These are phyloP conservation scores for Stomatorhinus walkeri DNA, from an alignment of 2,797 vertebrate species.

Conservation along the genomic window DNA sequence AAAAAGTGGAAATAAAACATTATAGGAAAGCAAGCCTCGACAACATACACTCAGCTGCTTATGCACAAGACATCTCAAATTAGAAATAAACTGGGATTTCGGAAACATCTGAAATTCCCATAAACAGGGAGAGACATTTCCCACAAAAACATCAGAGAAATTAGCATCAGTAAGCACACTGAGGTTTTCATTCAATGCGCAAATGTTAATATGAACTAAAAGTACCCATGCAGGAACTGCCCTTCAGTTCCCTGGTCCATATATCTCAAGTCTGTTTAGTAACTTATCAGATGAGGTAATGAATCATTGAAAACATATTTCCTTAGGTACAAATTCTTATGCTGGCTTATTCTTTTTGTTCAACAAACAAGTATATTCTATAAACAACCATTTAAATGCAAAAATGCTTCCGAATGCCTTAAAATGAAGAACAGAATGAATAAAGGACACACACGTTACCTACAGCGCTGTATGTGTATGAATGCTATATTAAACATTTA, in stretches of 20 bases:
- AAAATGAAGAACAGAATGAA: not conserved
- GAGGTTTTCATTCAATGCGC: not conserved
- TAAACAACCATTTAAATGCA: not conserved
- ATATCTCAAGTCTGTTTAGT: not conserved
- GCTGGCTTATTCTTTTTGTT: not conserved
- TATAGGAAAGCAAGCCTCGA: not conserved
- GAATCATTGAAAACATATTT: not conserved
- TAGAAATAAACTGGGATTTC: not conserved
- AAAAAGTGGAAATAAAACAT: not conserved
- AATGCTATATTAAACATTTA: not conserved
- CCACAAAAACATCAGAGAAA: slow-evolving; percentile 10
- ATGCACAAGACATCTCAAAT: not conserved
- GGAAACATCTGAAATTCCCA: not conserved
- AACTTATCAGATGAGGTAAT: not conserved
- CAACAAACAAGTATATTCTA: not conserved
- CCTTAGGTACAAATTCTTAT: not conserved
- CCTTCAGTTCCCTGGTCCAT: not conserved
- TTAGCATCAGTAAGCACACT: not conserved
- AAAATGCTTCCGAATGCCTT: not conserved
- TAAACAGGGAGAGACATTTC: not conserved
- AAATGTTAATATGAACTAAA: not conserved
- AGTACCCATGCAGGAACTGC: not conserved
- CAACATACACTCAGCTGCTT: not conserved
- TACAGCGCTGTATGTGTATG: not conserved
- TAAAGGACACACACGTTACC: not conserved